Percentiles rank a stretch among this genome's conserved stretches.
Conservation (phyloP, 2,888 invertebrate genomes). For the Odontocolon sp. region DNA sequence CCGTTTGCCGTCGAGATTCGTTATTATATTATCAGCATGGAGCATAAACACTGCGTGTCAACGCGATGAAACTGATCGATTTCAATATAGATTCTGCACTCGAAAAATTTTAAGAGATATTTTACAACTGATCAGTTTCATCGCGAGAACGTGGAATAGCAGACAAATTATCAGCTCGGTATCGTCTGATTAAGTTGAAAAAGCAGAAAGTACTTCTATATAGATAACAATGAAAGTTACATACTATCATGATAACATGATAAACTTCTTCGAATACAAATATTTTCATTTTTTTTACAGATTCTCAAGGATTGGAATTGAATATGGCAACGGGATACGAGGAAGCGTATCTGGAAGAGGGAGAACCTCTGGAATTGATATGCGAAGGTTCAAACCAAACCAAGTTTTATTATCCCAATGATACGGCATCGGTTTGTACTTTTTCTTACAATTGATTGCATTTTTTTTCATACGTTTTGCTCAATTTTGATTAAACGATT, state of each 20-base stretch:
- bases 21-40: constrained; percentile 35
- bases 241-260: background rate
- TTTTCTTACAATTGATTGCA: background rate
- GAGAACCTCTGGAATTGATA: constrained; percentile 66
- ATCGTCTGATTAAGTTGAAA: too few species aligned
- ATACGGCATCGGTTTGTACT: background rate
- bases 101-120: background rate
- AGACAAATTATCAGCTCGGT: too few species aligned
- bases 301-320: constrained; percentile 60
- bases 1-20: constrained; percentile 64
- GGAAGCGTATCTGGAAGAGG: constrained; percentile 71
- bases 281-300: constrained; percentile 50
- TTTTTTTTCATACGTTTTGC: background rate
- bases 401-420: constrained; percentile 67
- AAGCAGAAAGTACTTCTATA: background rate
- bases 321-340: constrained; percentile 50
- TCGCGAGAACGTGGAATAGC: too few species aligned
- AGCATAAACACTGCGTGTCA: constrained; percentile 51
- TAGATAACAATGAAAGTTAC: background rate
- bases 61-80: background rate
- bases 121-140: too few species aligned
- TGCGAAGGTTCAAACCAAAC: constrained; percentile 65
- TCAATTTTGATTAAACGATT: background rate
- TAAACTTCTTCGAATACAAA: background rate
- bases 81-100: background rate